These are phyloP conservation scores for Globicephala melas DNA, from an alignment of 2,113 vertebrate genomes.

Conservation along the genomic window DNA sequence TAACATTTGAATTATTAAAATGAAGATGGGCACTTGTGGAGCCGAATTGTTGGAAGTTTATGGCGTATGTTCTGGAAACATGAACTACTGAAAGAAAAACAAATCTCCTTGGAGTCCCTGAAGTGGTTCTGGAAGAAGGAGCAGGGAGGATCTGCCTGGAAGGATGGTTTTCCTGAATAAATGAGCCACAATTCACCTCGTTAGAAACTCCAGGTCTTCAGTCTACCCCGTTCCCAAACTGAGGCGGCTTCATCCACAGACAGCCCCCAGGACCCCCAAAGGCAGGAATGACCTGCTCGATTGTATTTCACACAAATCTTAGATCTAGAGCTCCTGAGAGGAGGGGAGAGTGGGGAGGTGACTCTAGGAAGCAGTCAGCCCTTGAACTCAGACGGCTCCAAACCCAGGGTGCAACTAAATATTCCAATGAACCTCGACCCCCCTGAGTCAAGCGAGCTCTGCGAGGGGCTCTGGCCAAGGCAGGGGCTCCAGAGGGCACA, in stretches of 20 bases:
- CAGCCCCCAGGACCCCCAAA: background rate
- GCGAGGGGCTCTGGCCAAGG: background rate
- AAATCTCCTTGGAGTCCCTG: background rate
- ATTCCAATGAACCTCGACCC: background rate
- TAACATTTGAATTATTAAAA: background rate
- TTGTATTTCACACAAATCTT: background rate
- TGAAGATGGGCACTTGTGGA: background rate
- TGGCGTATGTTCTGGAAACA: background rate
- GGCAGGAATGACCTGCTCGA: background rate
- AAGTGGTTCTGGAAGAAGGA: background rate
- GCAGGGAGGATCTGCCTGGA: background rate
- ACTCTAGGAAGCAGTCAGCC: background rate
- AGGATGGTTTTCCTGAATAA: background rate
- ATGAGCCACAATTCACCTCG: background rate
- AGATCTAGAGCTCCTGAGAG: background rate
- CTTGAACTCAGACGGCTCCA: background rate
- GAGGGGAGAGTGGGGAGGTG: background rate
- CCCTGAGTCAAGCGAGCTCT: background rate
- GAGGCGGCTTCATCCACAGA: background rate
- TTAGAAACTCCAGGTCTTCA: background rate
- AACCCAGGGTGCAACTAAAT: background rate
- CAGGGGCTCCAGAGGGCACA: no score
- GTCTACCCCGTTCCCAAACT: background rate
- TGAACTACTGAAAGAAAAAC: background rate
- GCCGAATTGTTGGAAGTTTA: background rate